Base-by-base conservation (phyloP, 2,113 vertebrate genomes). In the Edolisoma coerulescens region DNA sequence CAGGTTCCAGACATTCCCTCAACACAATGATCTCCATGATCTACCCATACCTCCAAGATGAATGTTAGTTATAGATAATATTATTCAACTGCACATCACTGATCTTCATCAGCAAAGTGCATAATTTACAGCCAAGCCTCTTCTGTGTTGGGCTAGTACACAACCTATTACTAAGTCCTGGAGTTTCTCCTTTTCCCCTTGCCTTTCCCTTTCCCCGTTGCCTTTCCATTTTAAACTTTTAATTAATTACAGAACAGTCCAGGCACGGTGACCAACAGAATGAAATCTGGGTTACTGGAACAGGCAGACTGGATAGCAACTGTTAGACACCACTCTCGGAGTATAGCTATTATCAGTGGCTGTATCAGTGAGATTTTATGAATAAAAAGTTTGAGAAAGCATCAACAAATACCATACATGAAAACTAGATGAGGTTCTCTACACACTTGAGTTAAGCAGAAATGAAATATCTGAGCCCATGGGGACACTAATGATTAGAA, bases 141-240 rank as follows among this genome's bases (percentile, higher is more conserved):
- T 90, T 94, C 87, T 80, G 22, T 63, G 21, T 75, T 27, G 44
- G 42, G 67, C 21, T 50, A 71, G 50, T 41, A 33, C 16, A 74
- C 0, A 30, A 8, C 20, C 33, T 10, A 12, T 26, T 7, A 19
- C 10, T 90, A 45, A 84, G 9, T 50, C 71, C 26, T 68, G 2
- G 24, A 49, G 11, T 14, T 61, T 52, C 59, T 82, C 45, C n/a
- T 68, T 78, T 93, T 24, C 32, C 19, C 11, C 23, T 86, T 60
- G 32, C 21, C 67, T 88, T 71, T 96, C 45, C 39, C 71, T 91
- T 95, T 96, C 88, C 41, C 28, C 23, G 33, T 35, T 74, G n/a
- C 30, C 57, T 69, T 83, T 96, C 35, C 30, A 20, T 93, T 95
- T 96, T 77, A 79, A 87, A 10, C 23, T 95, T 94, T 71, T 61